These are phyloP conservation scores for Agrilus planipennis DNA, from an alignment of 1,140 invertebrate genomes.

Conservation along the genomic window DNA sequence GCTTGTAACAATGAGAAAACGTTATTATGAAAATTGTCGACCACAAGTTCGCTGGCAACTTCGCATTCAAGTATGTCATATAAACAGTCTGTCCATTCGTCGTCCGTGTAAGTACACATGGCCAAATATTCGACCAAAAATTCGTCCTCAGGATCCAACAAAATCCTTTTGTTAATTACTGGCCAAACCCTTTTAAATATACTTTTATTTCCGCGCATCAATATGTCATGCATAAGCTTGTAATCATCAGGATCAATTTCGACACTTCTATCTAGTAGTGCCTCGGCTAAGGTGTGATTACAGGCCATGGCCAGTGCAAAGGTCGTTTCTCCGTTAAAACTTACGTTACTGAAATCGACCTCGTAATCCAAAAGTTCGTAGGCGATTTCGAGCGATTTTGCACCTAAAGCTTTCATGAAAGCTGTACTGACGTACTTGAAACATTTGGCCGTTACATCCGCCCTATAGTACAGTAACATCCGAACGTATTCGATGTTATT, in stretches of 20 bases:
- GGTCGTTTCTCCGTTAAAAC: constrained; percentile 3
- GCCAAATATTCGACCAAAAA: no score
- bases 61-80: no score
- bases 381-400: constrained; percentile 8
- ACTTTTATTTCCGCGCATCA: no score
- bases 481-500: constrained; percentile 13
- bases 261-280: constrained; percentile 13
- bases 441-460: constrained; percentile 12
- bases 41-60: no score
- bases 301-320: constrained; percentile 11
- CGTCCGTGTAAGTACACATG: no score
- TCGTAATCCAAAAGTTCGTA: constrained; percentile 14
- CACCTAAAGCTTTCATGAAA: constrained; percentile 14
- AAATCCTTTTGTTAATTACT: no score
- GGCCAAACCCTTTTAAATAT: no score
- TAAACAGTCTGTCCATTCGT: no score
- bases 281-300: constrained; percentile 6
- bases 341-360: constrained; percentile 11
- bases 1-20: no score
- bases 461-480: constrained; percentile 17
- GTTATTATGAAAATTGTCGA: no score
- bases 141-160: no score
- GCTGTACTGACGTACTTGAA: constrained; percentile 10
- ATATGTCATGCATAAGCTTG: constrained; percentile 9
- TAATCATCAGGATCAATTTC: constrained; percentile 8